Evolutionary conservation across 2,113 vertebrate species (phyloP).

Genomic region (Neoarius graeffei): DNA sequence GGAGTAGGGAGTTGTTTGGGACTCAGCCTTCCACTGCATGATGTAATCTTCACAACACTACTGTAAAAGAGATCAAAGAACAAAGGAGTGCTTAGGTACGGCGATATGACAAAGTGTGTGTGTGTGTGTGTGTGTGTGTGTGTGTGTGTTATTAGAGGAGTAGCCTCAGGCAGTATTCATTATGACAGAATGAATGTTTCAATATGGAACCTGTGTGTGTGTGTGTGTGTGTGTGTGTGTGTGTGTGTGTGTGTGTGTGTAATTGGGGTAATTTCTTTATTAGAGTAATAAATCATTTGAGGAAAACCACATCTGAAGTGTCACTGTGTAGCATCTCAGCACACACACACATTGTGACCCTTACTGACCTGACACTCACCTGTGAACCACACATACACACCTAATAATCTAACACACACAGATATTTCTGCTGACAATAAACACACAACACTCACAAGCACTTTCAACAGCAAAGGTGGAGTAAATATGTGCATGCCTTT

Average conservation of each 20-base stretch:
- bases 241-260: slow-evolving; percentile 45
- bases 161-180: slow-evolving; percentile 5
- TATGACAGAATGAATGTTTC: slow-evolving; percentile 36
- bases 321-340: slow-evolving; percentile 53
- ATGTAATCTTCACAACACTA: background rate
- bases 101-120: background rate
- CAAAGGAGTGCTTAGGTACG: background rate
- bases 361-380: slow-evolving; percentile 38
- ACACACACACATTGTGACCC: slow-evolving; percentile 35
- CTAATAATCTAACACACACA: background rate
- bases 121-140: slow-evolving; percentile 11
- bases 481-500: background rate
- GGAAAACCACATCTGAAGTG: slow-evolving; percentile 45
- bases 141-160: background rate
- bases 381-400: slow-evolving; percentile 40
- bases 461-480: background rate
- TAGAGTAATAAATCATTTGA: slow-evolving; percentile 57
- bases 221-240: too few relatives aligned
- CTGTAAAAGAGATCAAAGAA: background rate
- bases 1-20: background rate
- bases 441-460: background rate
- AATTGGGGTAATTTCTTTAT: slow-evolving; percentile 58
- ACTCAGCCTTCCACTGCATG: background rate
- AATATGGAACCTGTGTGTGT: slow-evolving; percentile 25
- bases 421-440: slow-evolving; percentile 24